Evolutionary conservation across 2,888 invertebrate genomes (phyloP).

Genomic region (Yponomeuta malinellus): DNA sequence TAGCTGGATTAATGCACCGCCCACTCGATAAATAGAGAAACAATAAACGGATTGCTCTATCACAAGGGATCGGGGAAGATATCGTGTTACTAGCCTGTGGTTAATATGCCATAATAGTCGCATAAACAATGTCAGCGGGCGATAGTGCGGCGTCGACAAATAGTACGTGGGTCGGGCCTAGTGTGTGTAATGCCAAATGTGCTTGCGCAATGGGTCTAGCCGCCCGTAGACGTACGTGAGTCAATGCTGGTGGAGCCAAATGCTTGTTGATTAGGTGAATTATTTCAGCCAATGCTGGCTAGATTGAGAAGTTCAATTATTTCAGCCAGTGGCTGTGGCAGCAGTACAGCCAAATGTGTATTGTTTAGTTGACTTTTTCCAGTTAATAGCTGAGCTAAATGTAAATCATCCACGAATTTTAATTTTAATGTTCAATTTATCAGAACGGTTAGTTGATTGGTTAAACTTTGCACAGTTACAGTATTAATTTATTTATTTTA

Average conservation of each 20-base stretch:
- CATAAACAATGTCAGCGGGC: constrained; percentile 11
- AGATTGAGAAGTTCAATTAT: no score
- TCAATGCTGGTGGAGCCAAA: background rate
- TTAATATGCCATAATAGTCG: constrained; percentile 14
- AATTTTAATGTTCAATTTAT: no score
- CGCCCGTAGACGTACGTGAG: background rate
- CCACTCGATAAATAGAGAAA: constrained; percentile 13
- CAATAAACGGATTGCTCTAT: constrained; percentile 14
- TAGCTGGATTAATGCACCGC: constrained; percentile 3
- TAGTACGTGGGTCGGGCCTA: constrained; percentile 14
- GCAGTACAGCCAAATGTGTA: no score
- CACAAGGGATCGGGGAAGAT: constrained; percentile 6
- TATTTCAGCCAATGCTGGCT: background rate
- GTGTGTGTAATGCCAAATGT: constrained; percentile 13
- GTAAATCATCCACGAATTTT: no score
- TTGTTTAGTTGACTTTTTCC: background rate
- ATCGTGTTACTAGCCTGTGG: constrained; percentile 14
- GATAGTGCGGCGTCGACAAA: constrained; percentile 12
- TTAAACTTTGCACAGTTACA: no score
- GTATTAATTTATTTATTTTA: no score
- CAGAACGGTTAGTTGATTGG: no score
- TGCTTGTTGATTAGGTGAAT: background rate
- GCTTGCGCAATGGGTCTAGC: constrained; percentile 1
- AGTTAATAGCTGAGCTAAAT: background rate
- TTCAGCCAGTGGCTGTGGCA: no score